Evolutionary conservation across 2,797 vertebrate genomes (phyloP).

Genomic region (Gallinago stenura): DNA sequence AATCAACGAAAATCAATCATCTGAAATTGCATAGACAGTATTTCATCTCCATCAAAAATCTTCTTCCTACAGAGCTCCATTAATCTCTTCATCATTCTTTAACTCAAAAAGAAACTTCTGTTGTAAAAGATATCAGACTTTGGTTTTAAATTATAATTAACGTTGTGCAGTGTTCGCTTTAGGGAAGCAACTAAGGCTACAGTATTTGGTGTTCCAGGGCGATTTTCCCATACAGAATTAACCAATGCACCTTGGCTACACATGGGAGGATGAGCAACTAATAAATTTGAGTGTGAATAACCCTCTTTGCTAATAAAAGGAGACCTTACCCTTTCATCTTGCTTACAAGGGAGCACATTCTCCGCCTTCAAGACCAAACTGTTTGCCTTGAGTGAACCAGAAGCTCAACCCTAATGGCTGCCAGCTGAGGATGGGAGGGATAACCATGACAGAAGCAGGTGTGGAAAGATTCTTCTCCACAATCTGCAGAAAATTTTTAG

Average conservation of each 20-base stretch:
- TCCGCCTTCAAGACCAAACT: background rate
- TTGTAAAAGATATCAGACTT: slow-evolving; percentile 15
- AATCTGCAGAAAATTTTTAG: background rate
- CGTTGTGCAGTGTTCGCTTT: background rate
- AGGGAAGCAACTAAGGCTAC: background rate
- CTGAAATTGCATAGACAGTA: slow-evolving; percentile 42
- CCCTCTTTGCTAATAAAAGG: background rate
- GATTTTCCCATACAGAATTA: background rate
- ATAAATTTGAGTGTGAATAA: background rate
- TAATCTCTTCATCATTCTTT: slow-evolving; percentile 64
- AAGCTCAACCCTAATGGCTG: background rate
- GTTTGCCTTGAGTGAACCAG: background rate
- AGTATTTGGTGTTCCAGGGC: background rate
- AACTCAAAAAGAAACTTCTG: slow-evolving; percentile 52
- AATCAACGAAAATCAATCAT: slow-evolving; percentile 65
- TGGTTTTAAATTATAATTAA: slow-evolving; percentile 43
- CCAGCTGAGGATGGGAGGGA: background rate
- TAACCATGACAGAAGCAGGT: background rate
- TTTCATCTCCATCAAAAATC: slow-evolving; percentile 61
- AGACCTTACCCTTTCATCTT: background rate
- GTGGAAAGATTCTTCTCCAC: background rate
- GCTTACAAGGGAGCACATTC: background rate
- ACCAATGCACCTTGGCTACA: background rate
- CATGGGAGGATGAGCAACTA: background rate
- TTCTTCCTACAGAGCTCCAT: slow-evolving; percentile 35